Evolutionary conservation across 2,113 vertebrate species (phyloP).

Genomic region (Prionailurus viverrinus): DNA sequence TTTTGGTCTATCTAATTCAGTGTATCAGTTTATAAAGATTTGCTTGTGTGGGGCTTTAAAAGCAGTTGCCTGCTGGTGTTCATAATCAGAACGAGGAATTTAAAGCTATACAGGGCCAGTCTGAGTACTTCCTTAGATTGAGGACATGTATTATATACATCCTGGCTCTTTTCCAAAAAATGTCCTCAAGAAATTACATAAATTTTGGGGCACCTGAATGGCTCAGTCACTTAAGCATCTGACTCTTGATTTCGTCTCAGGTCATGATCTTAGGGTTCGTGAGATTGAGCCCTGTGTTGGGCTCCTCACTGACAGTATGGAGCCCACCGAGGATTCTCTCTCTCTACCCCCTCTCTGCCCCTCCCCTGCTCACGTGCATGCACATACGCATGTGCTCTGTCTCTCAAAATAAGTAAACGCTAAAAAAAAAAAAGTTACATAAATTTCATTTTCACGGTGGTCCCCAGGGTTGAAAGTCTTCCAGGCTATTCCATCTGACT

Average conservation of each 20-base stretch:
- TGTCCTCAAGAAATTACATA: not conserved
- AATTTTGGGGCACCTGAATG: not conserved
- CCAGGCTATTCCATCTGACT: not conserved
- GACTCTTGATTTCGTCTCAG: no score
- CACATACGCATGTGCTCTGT: no score
- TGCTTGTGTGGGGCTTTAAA: not conserved
- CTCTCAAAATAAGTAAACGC: no score
- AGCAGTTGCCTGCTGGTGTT: not conserved
- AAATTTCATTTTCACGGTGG: not conserved
- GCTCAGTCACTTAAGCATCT: no score
- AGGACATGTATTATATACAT: not conserved
- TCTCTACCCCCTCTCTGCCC: no score
- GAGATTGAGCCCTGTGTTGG: no score
- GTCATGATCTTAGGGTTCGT: no score
- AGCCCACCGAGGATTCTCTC: no score
- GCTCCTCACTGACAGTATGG: no score
- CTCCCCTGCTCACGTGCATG: no score
- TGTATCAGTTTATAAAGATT: not conserved
- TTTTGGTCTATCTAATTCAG: not conserved
- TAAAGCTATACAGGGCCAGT: not conserved
- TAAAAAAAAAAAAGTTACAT: not conserved
- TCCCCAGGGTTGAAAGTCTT: not conserved
- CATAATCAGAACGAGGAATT: not conserved
- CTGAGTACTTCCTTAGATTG: not conserved
- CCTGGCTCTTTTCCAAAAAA: not conserved